These are phyloP conservation scores for Strigamia transsilvanica DNA, from an alignment of 2,888 invertebrate species.

Conservation along the genomic window DNA sequence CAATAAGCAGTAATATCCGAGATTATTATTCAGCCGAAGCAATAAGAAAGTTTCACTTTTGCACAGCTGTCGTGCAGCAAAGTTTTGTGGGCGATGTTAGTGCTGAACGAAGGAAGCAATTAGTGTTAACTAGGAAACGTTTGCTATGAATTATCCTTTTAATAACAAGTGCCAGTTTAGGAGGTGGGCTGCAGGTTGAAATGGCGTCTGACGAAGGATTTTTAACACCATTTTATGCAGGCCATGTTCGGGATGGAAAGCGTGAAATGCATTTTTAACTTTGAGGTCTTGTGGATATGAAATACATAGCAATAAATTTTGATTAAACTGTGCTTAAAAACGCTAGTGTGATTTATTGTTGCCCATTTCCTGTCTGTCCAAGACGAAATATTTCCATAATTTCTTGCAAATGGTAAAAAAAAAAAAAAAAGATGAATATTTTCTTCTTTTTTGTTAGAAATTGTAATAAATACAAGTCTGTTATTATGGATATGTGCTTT, in stretches of 20 bases:
- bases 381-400: conserved; percentile 16
- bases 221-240: conserved; percentile 11
- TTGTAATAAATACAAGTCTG: conserved; percentile 3
- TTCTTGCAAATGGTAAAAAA: background rate
- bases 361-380: conserved; percentile 21
- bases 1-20: background rate
- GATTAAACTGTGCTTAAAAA: conserved; percentile 14
- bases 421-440: background rate
- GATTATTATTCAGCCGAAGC: background rate
- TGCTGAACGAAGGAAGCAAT: conserved; percentile 5
- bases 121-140: conserved; percentile 19
- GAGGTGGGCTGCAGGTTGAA: background rate
- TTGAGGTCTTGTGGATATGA: background rate
- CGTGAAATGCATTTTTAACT: conserved; percentile 30
- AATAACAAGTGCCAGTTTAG: conserved; percentile 5
- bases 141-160: conserved; percentile 30
- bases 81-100: conserved; percentile 6
- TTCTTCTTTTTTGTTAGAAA: background rate
- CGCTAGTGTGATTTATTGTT: background rate
- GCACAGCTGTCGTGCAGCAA: conserved; percentile 22
- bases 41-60: conserved; percentile 12
- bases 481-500: background rate
- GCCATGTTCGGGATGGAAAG: background rate
- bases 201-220: background rate
- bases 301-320: conserved; percentile 21